Evolutionary conservation across 2,113 vertebrate genomes (phyloP), one percentile per base, ranked within the genome.

Genomic region (Labeo catla): DNA sequence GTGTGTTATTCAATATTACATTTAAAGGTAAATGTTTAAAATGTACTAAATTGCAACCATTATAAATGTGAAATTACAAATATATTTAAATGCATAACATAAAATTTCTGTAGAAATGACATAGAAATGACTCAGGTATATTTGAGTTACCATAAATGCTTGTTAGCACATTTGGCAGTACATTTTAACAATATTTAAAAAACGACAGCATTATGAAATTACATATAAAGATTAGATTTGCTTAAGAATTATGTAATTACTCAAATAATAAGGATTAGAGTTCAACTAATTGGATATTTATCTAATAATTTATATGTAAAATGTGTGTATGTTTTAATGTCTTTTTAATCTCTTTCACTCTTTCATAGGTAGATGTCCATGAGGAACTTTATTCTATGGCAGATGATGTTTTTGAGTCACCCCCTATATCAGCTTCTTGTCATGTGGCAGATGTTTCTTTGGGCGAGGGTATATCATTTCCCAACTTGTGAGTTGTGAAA

Each of bases 381-480:
- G 97, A 95, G 0, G 97, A 98, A 91, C 93, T 94, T 0, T 97
- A 95, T 90, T 98, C 97, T 47, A 98, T 98, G 96, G 94, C 96
- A 0, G 98, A 99, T 0, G 98, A 99, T 0, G 98, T 99, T 47
- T 99, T 99, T 11, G 98, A 99, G 91, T 99, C 98, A 0, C 97
- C 97, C 0, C 97, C 97, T 0, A 90, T 98, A 0, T 99, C 98
- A 0, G 97, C 97, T 52, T 89, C 91, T 0, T 93, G 91, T 81
- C 91, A 73, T 45, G 88, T 94, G 9, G 87, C 88, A 0, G 96
- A 96, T 4, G 94, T 92, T 0, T 85, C 91, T 0, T 87, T 87
- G 6, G 92, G 93, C 39, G 94, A 94, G 0, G 92, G 93, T 0
- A 91, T 89, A 8, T 92, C 93, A 49, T 95, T 94, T 82, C 81